Percentiles rank a stretch among this genome's conserved stretches.
Evolutionary conservation across 1,140 invertebrate genomes (phyloP).

Genomic region (Anastrepha obliqua): DNA sequence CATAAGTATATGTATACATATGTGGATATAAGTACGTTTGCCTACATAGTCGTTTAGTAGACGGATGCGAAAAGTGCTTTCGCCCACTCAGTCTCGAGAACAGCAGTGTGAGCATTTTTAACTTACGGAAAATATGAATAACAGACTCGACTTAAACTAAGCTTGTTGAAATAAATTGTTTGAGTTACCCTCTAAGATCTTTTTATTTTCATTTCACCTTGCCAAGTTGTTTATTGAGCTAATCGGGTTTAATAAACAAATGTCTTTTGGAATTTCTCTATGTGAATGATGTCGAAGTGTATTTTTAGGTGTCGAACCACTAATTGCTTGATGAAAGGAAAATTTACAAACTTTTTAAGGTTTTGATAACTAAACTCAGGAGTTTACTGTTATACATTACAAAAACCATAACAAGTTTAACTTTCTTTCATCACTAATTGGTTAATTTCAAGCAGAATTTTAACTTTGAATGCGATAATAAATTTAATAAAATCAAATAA

Average conservation of each 20-base stretch:
- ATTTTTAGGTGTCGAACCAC: too few species aligned
- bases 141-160: constrained; percentile 10
- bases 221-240: neutral
- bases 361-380: too few species aligned
- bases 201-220: neutral
- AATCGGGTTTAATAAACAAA: neutral
- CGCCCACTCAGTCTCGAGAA: neutral
- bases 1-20: constrained; percentile 2
- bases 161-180: constrained; percentile 39
- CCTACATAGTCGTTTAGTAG: neutral
- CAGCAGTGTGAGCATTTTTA: neutral
- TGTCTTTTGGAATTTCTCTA: neutral
- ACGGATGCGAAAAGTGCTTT: neutral
- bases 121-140: neutral
- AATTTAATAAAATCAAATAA: too few species aligned
- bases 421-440: too few species aligned
- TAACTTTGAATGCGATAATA: too few species aligned
- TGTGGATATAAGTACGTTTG: neutral
- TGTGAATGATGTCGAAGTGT: too few species aligned
- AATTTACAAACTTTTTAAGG: too few species aligned
- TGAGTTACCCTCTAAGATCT: neutral
- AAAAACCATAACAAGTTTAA: too few species aligned
- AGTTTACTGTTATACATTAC: too few species aligned
- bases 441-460: too few species aligned
- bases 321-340: too few species aligned